These are phyloP conservation scores for Gnathonemus echidnorhynchus DNA, from an alignment of 2,113 vertebrate species.

Conservation along the genomic window DNA sequence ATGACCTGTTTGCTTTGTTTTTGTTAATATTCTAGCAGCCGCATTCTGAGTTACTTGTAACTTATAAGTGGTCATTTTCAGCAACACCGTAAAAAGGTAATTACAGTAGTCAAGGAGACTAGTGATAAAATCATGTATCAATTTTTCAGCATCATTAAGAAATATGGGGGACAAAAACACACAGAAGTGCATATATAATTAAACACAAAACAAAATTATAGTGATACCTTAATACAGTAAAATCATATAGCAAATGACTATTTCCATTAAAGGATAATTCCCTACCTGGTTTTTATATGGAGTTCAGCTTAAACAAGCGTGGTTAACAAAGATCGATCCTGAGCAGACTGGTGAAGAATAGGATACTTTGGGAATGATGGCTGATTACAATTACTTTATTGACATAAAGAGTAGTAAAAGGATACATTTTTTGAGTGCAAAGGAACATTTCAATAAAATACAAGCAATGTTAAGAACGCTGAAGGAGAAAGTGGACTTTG, in stretches of 20 bases:
- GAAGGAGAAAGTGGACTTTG: background rate
- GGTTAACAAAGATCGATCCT: background rate
- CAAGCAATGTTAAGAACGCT: background rate
- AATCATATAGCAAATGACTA: background rate
- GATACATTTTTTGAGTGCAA: background rate
- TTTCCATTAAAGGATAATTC: background rate
- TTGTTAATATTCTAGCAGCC: too few species aligned
- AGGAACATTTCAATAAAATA: background rate
- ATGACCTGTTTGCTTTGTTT: too few species aligned
- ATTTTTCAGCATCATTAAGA: background rate
- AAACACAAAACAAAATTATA: background rate
- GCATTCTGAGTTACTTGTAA: too few species aligned
- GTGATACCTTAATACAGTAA: background rate
- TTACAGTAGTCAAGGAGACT: too few species aligned
- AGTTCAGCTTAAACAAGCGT: background rate
- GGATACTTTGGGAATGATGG: background rate
- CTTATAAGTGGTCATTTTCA: too few species aligned
- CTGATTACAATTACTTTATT: background rate
- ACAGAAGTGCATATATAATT: background rate
- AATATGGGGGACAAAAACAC: background rate
- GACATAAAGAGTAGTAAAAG: background rate
- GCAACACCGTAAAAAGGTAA: too few species aligned
- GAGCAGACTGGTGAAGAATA: background rate
- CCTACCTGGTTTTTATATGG: background rate
- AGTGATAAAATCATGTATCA: too few species aligned